Conservation (phyloP, 2,797 vertebrate genomes). For the Brachyalestes nurse region DNA sequence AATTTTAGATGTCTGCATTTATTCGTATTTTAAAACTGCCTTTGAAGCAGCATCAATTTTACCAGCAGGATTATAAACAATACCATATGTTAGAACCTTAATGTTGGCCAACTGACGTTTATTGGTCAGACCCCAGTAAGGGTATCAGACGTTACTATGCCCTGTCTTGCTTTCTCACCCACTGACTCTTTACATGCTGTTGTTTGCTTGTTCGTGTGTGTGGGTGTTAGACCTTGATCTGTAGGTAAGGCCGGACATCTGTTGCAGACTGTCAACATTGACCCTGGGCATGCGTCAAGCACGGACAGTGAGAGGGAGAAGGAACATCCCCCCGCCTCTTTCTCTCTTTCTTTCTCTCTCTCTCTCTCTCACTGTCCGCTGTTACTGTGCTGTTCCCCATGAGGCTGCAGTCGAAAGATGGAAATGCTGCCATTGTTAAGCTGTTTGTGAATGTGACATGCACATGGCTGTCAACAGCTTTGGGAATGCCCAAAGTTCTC, state of each 20-base stretch:
- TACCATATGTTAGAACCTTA: background rate
- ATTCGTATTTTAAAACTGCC: too few relatives aligned
- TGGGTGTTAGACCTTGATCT: conserved; percentile 44
- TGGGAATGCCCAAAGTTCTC: background rate
- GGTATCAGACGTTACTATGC: background rate
- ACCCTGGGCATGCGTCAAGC: conserved; percentile 32
- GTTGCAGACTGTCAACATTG: conserved; percentile 43
- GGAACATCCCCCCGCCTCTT: background rate
- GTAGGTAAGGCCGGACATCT: conserved; percentile 38
- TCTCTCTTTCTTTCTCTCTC: background rate
- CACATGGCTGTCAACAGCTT: background rate
- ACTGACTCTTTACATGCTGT: background rate
- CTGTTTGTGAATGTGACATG: conserved; percentile 34
- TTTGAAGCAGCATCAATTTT: background rate
- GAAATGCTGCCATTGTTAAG: conserved; percentile 18
- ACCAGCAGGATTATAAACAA: background rate
- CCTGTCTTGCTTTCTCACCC: background rate
- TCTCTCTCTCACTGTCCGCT: conserved; percentile 14
- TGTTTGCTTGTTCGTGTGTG: conserved; percentile 10
- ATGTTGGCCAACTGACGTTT: background rate
- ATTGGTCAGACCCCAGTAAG: background rate
- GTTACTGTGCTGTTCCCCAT: conserved; percentile 4
- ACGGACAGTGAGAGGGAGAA: background rate
- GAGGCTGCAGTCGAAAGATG: conserved; percentile 28
- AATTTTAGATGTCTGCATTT: too few relatives aligned